phyloP scores from a whole-genome alignment of 2,797 vertebrate genomes.

The Cryptoprocta ferox region DNA sequence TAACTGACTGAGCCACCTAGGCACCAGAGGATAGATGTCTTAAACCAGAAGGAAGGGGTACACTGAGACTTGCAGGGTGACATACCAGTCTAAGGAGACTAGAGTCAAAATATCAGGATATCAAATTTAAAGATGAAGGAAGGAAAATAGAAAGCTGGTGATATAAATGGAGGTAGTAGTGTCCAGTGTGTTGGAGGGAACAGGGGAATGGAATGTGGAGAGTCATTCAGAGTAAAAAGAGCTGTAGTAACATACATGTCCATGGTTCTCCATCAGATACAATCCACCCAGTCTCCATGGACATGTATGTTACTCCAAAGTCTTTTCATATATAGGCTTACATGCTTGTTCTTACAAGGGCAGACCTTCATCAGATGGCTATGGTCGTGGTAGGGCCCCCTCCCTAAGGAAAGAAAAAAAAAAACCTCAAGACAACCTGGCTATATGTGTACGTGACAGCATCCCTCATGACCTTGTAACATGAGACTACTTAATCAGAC shows the following conservation, averaged over 20 bases:
- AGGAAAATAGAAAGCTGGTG: background rate
- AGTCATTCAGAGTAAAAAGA: background rate
- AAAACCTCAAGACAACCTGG: no score
- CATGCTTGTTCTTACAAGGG: background rate
- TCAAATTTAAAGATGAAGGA: background rate
- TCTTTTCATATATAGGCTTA: background rate
- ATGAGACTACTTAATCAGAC: no score
- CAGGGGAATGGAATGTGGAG: background rate
- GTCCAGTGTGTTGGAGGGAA: background rate
- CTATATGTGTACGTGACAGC: no score
- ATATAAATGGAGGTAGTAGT: background rate
- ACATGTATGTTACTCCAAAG: background rate
- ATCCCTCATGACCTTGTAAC: no score
- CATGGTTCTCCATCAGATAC: no score
- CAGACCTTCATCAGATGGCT: background rate
- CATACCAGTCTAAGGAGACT: background rate
- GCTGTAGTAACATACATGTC: background rate
- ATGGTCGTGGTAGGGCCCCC: no score
- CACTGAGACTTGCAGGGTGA: background rate
- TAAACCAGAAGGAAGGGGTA: background rate
- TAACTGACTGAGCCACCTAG: no score
- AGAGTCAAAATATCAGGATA: background rate
- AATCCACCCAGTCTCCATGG: no score
- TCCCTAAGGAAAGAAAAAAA: no score
- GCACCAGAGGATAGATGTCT: background rate